Base-by-base conservation (phyloP, 1,140 invertebrate species). In the Drosophila quadrilineata region DNA sequence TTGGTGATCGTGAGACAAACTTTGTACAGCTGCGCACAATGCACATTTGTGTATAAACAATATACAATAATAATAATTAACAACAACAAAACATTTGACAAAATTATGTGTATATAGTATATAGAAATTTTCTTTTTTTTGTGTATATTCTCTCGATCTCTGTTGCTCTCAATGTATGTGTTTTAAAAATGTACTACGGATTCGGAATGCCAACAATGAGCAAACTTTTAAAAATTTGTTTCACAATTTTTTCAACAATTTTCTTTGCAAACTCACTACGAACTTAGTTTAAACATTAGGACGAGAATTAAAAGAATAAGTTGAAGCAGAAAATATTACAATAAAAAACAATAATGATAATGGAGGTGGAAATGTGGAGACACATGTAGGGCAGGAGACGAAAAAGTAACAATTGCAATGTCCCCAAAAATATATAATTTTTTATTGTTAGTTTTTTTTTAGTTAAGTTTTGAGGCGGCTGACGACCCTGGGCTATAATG, bases 371-470 rank as follows among this genome's bases (percentile, higher is more conserved):
- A 58, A 24, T 50, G 41, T 38, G 45, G 16, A 21, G 28, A 16
- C 45, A 31, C n/a, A n/a, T n/a, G n/a, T n/a, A n/a, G n/a, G n/a
- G n/a, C n/a, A 12, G 21, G 26, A 43, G 26, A 41, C 40, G 28
- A 21, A 54, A 5, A 24, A 22, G 10, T 31, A 53, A 33, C 26
- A 24, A 54, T 17, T 16, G 45, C 58, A 26, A 65, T 29, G 46
- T 24, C 43, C 38, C 48, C 40, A 49, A n/a, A n/a, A n/a, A n/a
- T n/a, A n/a, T n/a, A n/a, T n/a, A n/a, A 40, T 48, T 58, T 75
- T 79, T 84, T 84, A 84, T 84, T 84, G 77, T 73, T 66, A 70
- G 65, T 79, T 84, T 84, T 85, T 84, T 84, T 79, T 73, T 66
- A 70, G 65, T 77, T 71, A 85, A 71, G 65, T 71, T 62, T 43